Evolutionary conservation across 2,888 invertebrate genomes (phyloP).

Genomic region (Hydrotaea cyrtoneurina): DNA sequence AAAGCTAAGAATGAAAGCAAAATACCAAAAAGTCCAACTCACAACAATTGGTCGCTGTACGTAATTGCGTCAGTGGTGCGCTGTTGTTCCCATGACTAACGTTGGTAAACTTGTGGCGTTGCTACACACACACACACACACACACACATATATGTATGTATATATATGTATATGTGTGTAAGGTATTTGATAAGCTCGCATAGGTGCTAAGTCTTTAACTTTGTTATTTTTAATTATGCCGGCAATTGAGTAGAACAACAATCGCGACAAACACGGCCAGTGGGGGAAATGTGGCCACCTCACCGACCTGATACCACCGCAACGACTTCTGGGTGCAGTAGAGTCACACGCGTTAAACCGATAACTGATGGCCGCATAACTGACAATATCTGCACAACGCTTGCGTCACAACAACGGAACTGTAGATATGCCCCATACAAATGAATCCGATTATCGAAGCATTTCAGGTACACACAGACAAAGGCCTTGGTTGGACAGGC

Average conservation of each 20-base stretch:
- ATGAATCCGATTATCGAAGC: too few relatives aligned
- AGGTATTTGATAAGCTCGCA: constrained; percentile 12
- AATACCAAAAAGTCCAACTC: not conserved
- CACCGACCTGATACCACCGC: not conserved
- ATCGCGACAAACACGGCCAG: not conserved
- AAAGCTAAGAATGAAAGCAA: constrained; percentile 24
- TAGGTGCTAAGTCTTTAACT: constrained; percentile 16
- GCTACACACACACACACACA: not conserved
- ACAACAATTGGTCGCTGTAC: not conserved
- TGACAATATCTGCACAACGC: too few relatives aligned
- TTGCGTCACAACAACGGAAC: too few relatives aligned
- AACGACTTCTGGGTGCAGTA: not conserved
- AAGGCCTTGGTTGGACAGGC: too few relatives aligned
- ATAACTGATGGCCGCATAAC: too few relatives aligned
- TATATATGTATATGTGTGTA: too few relatives aligned
- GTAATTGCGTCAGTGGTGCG: constrained; percentile 42
- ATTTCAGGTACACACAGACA: too few relatives aligned
- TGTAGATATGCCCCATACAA: too few relatives aligned
- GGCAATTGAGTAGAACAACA: constrained; percentile 20
- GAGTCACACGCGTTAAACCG: too few relatives aligned
- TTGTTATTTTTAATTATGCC: constrained; percentile 40
- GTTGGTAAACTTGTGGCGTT: not conserved
- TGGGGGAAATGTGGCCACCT: not conserved
- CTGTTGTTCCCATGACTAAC: constrained; percentile 10
- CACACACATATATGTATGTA: too few relatives aligned